Evolutionary conservation across 2,113 vertebrate species (phyloP).

Genomic region (Pao palembangensis): DNA sequence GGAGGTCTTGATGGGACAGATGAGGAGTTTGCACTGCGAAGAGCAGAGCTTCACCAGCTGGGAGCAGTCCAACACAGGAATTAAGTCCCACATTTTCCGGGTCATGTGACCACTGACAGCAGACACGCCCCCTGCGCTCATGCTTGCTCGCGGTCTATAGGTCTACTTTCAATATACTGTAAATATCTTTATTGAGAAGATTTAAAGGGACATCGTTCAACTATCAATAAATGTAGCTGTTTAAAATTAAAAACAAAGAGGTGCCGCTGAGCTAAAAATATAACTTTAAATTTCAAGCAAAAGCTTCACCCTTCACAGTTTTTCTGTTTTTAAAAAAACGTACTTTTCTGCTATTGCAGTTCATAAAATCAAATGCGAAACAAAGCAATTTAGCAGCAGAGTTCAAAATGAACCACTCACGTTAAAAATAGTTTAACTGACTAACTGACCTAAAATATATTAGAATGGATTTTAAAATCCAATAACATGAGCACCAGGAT

Average conservation of each 20-base stretch:
- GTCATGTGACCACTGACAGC: constrained; percentile 62
- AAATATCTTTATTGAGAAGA: neutral
- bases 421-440: neutral
- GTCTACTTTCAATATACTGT: neutral
- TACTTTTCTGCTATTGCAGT: no score
- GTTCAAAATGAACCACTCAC: no score
- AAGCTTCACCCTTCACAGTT: no score
- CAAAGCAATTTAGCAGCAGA: neutral
- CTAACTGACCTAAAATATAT: no score
- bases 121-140: constrained; percentile 46
- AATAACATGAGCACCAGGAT: no score
- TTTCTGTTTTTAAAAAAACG: no score
- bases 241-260: neutral
- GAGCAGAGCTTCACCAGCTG: constrained; percentile 59
- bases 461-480: no score
- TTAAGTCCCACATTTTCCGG: constrained; percentile 67
- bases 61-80: constrained; percentile 50
- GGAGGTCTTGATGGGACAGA: constrained; percentile 23
- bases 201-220: no score
- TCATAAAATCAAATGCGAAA: neutral
- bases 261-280: no score
- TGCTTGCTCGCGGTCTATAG: neutral
- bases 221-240: neutral
- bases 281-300: no score
- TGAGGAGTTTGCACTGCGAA: constrained; percentile 32